Evolutionary conservation across 2,797 vertebrate genomes (phyloP), one percentile per base, ranked within the genome.

Genomic region (Argentina silus): DNA sequence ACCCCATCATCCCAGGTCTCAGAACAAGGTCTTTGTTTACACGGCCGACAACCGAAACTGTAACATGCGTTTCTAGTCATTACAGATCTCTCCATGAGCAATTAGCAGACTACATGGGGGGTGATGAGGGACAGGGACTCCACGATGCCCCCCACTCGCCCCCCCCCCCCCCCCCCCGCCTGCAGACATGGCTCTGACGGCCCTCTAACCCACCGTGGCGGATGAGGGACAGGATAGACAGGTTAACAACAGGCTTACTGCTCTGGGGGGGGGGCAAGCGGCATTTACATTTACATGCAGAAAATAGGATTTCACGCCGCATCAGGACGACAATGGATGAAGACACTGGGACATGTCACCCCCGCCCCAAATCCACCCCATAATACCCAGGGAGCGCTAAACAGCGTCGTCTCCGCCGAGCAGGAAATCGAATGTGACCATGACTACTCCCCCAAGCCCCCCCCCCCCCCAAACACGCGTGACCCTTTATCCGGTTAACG

Each of bases 281-380:
- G 2, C 82, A 93, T 93, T 94, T 93, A 91, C 92, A 93, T 93
- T 91, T 87, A 85, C 27, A 36, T 36, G 92, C 90, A 93, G 92
- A 91, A 94, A 94, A 95, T 94, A 91, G 92, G 91, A 95, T 95
- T 95, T 94, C 91, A 94, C 92, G 90, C 91, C 80, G 83, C 91
- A 93, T 95, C 91, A 91, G 69, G 87, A 44, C 91, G 91, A 94
- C 93, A 94, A 95, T 93, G 85, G 90, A 14, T 48, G 78, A 86
- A 85, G 85, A 88, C 50, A 72, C 87, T 83, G 44, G 17, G 79
- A 76, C 69, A 73, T 51, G 69, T 67, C 72, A 65, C 69, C 67
- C 67, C 48, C 67, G 57, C 23, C 27, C 64, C 23, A 23, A 53
- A 48, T 61, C 57, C 6, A 17, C 27, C 19, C 23, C 56, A 45